Percentiles rank a stretch among this genome's conserved stretches.
These are phyloP conservation scores for Platysternon megacephalum DNA, from an alignment of 2,113 vertebrate species.

Conservation along the genomic window DNA sequence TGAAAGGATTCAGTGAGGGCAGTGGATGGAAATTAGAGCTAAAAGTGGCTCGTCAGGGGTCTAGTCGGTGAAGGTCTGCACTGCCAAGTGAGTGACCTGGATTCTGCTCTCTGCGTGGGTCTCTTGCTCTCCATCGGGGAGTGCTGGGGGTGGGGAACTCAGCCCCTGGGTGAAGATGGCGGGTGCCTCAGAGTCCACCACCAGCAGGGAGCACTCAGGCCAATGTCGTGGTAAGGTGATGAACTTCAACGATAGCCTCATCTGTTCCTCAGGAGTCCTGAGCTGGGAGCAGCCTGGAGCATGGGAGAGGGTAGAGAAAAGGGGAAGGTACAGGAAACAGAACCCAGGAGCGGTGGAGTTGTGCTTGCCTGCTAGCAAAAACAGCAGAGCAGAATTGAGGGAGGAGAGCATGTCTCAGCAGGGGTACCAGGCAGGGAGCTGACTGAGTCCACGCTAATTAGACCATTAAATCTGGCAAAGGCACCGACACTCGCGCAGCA, in stretches of 20 bases:
- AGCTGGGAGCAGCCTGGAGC: not conserved
- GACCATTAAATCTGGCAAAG: conserved; percentile 60
- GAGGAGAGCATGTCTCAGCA: conserved; percentile 23
- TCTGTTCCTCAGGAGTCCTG: not conserved
- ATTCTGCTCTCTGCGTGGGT: not conserved
- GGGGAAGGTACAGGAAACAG: not conserved
- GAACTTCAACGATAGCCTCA: not conserved
- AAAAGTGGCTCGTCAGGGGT: not conserved
- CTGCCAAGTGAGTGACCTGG: not conserved
- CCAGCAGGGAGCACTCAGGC: not conserved
- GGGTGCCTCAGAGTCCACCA: not conserved
- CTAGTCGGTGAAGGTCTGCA: not conserved
- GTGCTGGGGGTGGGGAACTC: not conserved
- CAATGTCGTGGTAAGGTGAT: not conserved
- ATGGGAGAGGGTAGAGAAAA: not conserved
- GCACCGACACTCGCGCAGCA: not conserved
- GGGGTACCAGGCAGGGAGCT: not conserved
- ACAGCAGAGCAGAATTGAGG: not conserved
- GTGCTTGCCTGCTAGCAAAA: conserved; percentile 21
- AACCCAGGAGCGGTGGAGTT: not conserved
- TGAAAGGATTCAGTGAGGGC: not conserved
- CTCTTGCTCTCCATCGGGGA: not conserved
- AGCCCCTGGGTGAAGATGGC: not conserved
- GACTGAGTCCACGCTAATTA: conserved; percentile 34
- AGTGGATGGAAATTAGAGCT: not conserved